Evolutionary conservation across 23 tunicate genomes (phyloP), one percentile per base, ranked within the genome.

Genomic region (Halocynthia roretzi): DNA sequence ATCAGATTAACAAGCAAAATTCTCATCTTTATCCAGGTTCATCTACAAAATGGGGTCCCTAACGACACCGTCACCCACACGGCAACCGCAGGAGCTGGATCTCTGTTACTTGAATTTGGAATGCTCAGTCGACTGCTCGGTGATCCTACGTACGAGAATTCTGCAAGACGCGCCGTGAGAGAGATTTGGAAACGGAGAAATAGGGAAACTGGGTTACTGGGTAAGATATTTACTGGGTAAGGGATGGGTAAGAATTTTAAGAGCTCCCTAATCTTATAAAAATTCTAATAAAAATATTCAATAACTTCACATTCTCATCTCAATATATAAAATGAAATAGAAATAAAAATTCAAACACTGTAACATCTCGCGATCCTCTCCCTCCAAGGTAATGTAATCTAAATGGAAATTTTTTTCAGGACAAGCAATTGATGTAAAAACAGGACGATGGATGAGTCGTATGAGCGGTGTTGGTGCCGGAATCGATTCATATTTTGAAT

Each of bases 381-480:
- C 44, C n/a, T n/a, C n/a, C n/a, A n/a, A n/a, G 44, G 44, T 31
- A 31, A 31, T 31, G 44, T 4, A 31, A 31, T 31, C 44, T 31
- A 31, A 31, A 31, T 31, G 44, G 4, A 31, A 31, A 31, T 31
- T 31, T 76, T 72, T 40, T 60, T 8, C 65, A 90, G 96, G 96
- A 5, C 63, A 63, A 48, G 90, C 94, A 9, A 87, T 94, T 5
- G 91, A 94, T 72, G 86, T 87, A 0, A 75, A 58, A 76, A 85
- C 94, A 52, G 94, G 94, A 10, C 80, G 83, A 72, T 84, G 94
- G 98, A 81, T 82, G 62, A 87, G 93, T 57, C 71, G 81, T 12
- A 82, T 87, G 50, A 87, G 94, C 53, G 98, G 98, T 5, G 70
- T 94, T 11, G 98, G 98, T 15, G 98, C 98, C 20, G 98, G 98